phyloP scores from a whole-genome alignment of 2,113 vertebrate species.

The Bos taurus region ARS-UCD2.0 NC_037348.1:43812501-43813000 shows the following conservation, averaged over 20 bases:
- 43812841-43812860: neutral
- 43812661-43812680: neutral
- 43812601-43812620: neutral
- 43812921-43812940: neutral
- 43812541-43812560: constrained; percentile 56
- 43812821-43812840: neutral
- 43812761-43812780: neutral
- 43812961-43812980: neutral
- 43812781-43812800: neutral
- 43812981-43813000: neutral
- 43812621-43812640: constrained; percentile 33
- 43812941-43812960: neutral
- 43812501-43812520: neutral
- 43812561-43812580: constrained; percentile 17
- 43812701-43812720: neutral
- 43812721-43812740: neutral
- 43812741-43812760: neutral
- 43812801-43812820: neutral
- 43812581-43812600: constrained; percentile 33
- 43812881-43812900: neutral
- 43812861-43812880: neutral
- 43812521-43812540: constrained; percentile 46
- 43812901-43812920: neutral
- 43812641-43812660: neutral
- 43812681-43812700: neutral